phyloP scores from a whole-genome alignment of 2,888 invertebrate genomes.

The Dryadula phaetusa region DNA sequence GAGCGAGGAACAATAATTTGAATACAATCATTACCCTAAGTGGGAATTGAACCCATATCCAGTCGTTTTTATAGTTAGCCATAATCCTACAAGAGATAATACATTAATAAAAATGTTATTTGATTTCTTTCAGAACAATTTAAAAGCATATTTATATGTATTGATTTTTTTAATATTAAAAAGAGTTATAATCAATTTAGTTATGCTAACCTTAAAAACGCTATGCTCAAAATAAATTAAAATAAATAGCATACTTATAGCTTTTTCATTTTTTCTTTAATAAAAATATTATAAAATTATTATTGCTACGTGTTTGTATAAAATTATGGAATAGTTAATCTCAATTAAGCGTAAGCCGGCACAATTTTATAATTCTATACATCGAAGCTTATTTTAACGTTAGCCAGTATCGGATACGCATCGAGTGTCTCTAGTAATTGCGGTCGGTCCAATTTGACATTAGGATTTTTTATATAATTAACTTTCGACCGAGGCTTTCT shows the following conservation, averaged over 20 bases:
- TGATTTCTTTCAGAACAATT: too few relatives aligned
- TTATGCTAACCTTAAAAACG: too few relatives aligned
- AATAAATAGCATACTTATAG: not conserved
- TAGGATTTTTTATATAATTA: slow-evolving; percentile 44
- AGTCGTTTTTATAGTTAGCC: too few relatives aligned
- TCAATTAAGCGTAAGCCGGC: slow-evolving; percentile 28
- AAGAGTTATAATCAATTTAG: too few relatives aligned
- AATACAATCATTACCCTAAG: too few relatives aligned
- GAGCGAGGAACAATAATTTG: too few relatives aligned
- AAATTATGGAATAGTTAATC: not conserved
- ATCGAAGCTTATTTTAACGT: slow-evolving; percentile 39
- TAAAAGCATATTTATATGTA: too few relatives aligned
- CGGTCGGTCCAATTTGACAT: slow-evolving; percentile 49
- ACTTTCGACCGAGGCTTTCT: slow-evolving; percentile 44
- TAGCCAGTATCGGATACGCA: slow-evolving; percentile 45
- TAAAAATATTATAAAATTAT: not conserved
- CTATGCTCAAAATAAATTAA: too few relatives aligned
- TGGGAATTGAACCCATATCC: too few relatives aligned
- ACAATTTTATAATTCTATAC: slow-evolving; percentile 41
- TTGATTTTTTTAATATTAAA: too few relatives aligned
- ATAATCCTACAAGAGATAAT: too few relatives aligned
- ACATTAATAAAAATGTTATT: too few relatives aligned
- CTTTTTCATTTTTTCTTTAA: not conserved
- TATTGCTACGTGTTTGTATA: not conserved
- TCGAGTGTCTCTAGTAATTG: slow-evolving; percentile 45